Base-by-base conservation (phyloP, 2,888 invertebrate species). In the Sesia bembeciformis region DNA sequence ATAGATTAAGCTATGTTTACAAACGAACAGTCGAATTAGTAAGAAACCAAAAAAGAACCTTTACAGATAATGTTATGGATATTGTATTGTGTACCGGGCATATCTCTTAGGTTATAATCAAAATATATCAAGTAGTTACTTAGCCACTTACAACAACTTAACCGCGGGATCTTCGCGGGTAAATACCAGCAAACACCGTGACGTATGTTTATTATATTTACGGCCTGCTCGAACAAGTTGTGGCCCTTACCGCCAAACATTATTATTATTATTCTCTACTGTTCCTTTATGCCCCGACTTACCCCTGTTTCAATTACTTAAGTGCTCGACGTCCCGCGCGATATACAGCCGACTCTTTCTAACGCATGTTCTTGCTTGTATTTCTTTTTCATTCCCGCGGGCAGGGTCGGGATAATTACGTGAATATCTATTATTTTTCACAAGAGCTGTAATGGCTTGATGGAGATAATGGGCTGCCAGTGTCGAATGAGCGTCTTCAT, bases 351-450 rank as follows among this genome's bases (percentile, higher is more conserved):
- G 60, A 84, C 84, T 74, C 74, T 58, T 62, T 83, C 70, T 61
- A 58, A 66, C 72, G 60, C 65, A 61, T 68, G 65, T 58, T 52
- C 55, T 50, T 61, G 55, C 57, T 57, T 59, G 52, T 61, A 58
- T 54, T 51, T 56, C 62, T 61, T 53, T 71, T 59, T 58, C 60
- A 52, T 72, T 76, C 68, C 60, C 55, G 58, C 72, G 69, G 61
- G 67, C 71, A 68, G 76, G 78, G 77, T 75, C 66, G 74, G 73
- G 64, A 78, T 86, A 87, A 85, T 88, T 86, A 84, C 81, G 81
- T 83, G 84, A 78, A 81, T 78, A 84, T 83, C 84, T 86, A 86
- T 84, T 84, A 85, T 85, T 85, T 85, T 85, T 85, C 82, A 81
- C 78, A 77, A 78, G 77, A 82, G 74, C 68, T 72, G 78, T 83